A percentile compares a stretch with the other conserved stretches of the same genome.
Conservation (phyloP, 2,113 vertebrate species). For the Nothobranchius kuhntae region DNA sequence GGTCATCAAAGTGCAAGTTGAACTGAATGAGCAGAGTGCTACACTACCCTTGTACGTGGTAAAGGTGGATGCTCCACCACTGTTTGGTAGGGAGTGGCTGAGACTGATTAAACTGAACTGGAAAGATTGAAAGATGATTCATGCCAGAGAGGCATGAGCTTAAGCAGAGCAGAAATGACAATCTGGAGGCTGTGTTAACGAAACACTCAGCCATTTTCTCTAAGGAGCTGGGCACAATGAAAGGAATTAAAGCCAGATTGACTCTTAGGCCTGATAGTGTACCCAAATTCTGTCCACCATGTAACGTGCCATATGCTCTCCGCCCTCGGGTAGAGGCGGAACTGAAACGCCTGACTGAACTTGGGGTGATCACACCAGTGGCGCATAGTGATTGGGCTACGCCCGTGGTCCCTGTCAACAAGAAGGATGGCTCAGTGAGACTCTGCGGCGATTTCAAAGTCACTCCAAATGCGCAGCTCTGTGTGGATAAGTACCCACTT, state of each 20-base stretch:
- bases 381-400: not conserved
- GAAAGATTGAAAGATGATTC: not conserved
- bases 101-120: not conserved
- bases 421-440: not conserved
- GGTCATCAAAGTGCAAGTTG: not conserved
- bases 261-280: not conserved
- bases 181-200: not conserved
- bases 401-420: not conserved
- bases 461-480: not conserved
- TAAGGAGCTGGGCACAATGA: not conserved
- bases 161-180: not conserved
- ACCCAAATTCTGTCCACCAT: not conserved
- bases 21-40: not conserved
- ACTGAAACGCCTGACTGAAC: not conserved
- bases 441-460: not conserved
- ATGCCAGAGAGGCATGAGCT: not conserved
- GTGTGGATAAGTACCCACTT: not conserved
- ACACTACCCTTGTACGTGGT: not conserved
- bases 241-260: not conserved
- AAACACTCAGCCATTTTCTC: not conserved
- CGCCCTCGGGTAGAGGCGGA: not conserved
- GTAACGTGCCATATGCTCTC: not conserved
- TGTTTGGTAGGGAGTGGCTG: conserved; percentile 1
- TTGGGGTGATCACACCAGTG: not conserved
- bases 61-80: not conserved